phyloP scores from a whole-genome alignment of 2,113 vertebrate species.

The Sceloporus tristichus region DNA sequence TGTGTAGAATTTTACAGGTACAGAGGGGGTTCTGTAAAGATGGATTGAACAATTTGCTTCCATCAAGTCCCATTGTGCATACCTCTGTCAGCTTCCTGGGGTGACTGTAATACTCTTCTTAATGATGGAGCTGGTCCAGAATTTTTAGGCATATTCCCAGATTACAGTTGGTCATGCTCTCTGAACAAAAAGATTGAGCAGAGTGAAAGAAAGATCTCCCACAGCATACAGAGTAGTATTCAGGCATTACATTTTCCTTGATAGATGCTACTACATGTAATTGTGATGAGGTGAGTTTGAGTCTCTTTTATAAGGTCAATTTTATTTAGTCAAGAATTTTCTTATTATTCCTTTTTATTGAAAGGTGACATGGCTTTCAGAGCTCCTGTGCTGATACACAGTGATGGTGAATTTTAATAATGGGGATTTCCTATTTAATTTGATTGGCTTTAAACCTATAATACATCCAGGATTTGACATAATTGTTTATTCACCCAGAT shows the following conservation, averaged over 20 bases:
- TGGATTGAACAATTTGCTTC: no score
- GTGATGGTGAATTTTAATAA: neutral
- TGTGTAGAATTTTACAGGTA: no score
- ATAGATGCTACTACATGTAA: neutral
- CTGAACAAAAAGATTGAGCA: neutral
- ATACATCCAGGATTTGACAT: neutral
- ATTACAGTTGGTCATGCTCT: neutral
- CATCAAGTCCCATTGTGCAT: no score
- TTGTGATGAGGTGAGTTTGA: neutral
- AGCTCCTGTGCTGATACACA: conserved; percentile 7
- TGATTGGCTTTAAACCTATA: neutral
- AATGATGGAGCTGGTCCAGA: neutral
- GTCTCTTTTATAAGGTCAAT: neutral
- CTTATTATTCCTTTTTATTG: conserved; percentile 13
- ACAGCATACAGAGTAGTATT: neutral
- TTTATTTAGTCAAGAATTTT: conserved; percentile 9
- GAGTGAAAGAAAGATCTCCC: no score
- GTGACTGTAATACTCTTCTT: neutral
- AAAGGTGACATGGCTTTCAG: neutral
- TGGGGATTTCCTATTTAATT: neutral
- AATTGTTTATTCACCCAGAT: conserved; percentile 21
- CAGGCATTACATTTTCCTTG: conserved; percentile 20
- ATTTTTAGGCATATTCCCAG: neutral
- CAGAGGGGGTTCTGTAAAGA: no score
- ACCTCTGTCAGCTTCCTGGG: no score